phyloP scores from a whole-genome alignment of 1,140 invertebrate genomes.

The Amphibalanus amphitrite region DNA sequence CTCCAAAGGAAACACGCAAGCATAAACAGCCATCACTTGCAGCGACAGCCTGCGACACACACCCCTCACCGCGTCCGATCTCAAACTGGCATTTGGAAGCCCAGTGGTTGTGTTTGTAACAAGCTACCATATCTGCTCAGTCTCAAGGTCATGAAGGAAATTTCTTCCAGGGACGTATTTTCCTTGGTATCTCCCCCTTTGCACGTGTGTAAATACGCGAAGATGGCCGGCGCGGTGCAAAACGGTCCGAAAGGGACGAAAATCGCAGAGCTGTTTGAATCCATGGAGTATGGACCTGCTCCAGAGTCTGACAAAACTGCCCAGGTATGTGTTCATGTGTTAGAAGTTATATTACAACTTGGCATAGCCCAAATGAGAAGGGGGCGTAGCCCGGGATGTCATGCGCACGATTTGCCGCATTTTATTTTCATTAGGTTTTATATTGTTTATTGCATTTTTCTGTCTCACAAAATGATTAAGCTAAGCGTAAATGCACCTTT shows the following conservation, averaged over 20 bases:
- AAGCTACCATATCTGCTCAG: not conserved
- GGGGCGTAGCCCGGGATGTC: too few species aligned
- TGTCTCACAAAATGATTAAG: too few species aligned
- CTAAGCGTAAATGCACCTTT: too few species aligned
- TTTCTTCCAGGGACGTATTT: not conserved
- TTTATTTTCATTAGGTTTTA: too few species aligned
- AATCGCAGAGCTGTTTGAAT: conserved; percentile 16
- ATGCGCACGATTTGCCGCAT: too few species aligned
- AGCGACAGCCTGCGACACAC: too few species aligned
- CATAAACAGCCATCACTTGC: too few species aligned
- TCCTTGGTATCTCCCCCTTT: not conserved
- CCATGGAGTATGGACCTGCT: conserved; percentile 20
- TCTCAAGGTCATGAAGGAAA: not conserved
- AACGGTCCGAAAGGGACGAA: not conserved
- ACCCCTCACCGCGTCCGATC: too few species aligned
- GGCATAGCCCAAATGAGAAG: not conserved
- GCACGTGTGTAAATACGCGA: not conserved
- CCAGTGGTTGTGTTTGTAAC: not conserved
- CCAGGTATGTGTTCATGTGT: conserved; percentile 7
- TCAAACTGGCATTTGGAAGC: not conserved
- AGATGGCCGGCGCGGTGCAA: not conserved
- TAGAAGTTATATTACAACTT: not conserved
- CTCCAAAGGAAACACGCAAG: too few species aligned
- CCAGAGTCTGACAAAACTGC: conserved; percentile 17
- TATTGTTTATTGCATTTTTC: too few species aligned